Percentiles rank a stretch among this genome's conserved stretches.
Conservation (phyloP, 2,113 vertebrate genomes). For the Heterocephalus glaber region DNA sequence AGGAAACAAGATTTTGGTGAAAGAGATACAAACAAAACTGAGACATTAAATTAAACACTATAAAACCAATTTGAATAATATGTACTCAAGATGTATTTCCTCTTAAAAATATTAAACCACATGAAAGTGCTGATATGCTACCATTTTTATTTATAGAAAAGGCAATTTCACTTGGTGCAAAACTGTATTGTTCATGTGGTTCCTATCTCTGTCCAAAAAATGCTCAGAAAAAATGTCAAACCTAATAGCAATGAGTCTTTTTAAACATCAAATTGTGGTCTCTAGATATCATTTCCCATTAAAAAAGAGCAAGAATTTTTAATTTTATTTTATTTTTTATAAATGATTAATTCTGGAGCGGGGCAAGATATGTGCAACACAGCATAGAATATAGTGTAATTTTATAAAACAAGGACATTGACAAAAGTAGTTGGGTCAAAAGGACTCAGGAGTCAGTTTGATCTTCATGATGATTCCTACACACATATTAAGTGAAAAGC, state of each 20-base stretch:
- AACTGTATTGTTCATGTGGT: not conserved
- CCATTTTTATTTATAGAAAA: conserved; percentile 50
- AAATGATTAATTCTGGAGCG: not conserved
- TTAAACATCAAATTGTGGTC: not conserved
- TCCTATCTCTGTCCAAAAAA: not conserved
- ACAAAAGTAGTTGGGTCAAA: not conserved
- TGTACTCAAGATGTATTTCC: conserved; percentile 21
- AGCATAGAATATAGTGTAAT: not conserved
- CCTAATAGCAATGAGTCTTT: not conserved
- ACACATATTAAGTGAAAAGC: not conserved
- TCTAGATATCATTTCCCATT: conserved; percentile 44
- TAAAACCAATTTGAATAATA: conserved; percentile 33
- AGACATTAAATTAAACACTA: conserved; percentile 3
- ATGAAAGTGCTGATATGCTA: conserved; percentile 6
- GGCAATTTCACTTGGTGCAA: not conserved
- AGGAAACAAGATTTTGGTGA: not conserved
- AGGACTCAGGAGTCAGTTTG: not conserved
- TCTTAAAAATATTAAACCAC: conserved; percentile 30
- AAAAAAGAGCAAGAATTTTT: not conserved
- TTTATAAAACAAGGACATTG: not conserved
- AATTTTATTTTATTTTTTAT: not conserved
- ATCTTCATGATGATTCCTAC: conserved; percentile 26
- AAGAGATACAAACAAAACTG: not conserved
- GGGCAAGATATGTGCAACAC: not conserved
- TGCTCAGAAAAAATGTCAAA: not conserved